Evolutionary conservation across 2,797 vertebrate genomes (phyloP).

Genomic region (Tolypeutes matacus): DNA sequence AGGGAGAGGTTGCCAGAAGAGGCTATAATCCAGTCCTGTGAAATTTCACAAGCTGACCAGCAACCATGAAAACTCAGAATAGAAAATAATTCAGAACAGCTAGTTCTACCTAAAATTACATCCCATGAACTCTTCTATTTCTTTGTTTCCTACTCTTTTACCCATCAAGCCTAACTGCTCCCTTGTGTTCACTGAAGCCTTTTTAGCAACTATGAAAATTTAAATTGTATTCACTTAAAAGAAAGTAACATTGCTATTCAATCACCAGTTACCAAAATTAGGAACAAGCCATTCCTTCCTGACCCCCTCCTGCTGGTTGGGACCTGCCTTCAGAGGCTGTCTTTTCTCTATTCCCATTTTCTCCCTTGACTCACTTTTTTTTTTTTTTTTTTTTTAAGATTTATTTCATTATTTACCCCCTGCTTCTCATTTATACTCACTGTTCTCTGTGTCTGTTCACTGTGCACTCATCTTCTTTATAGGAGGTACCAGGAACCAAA

Average conservation of each 20-base stretch:
- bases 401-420: too few relatives aligned
- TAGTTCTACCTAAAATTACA: slow-evolving; percentile 41
- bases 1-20: neutral
- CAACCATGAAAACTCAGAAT: slow-evolving; percentile 25
- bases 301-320: neutral
- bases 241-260: slow-evolving; percentile 24
- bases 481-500: too few relatives aligned
- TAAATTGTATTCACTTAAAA: slow-evolving; percentile 17
- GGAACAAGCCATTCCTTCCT: neutral
- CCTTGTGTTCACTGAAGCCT: neutral
- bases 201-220: slow-evolving; percentile 43
- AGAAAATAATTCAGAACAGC: slow-evolving; percentile 22
- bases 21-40: neutral
- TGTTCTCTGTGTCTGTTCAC: too few relatives aligned
- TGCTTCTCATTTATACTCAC: too few relatives aligned
- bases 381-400: too few relatives aligned
- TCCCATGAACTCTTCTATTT: neutral
- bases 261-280: slow-evolving; percentile 17
- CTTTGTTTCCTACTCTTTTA: slow-evolving; percentile 44
- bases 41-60: slow-evolving; percentile 1
- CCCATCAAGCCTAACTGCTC: neutral
- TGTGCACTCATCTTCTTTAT: too few relatives aligned
- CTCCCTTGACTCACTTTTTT: slow-evolving; percentile 6
- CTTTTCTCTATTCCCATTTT: slow-evolving; percentile 11
- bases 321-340: neutral